Evolutionary conservation across 2,797 vertebrate species (phyloP), one percentile per base, ranked within the genome.

Genomic region (Parauchenoglanis punctatus): DNA sequence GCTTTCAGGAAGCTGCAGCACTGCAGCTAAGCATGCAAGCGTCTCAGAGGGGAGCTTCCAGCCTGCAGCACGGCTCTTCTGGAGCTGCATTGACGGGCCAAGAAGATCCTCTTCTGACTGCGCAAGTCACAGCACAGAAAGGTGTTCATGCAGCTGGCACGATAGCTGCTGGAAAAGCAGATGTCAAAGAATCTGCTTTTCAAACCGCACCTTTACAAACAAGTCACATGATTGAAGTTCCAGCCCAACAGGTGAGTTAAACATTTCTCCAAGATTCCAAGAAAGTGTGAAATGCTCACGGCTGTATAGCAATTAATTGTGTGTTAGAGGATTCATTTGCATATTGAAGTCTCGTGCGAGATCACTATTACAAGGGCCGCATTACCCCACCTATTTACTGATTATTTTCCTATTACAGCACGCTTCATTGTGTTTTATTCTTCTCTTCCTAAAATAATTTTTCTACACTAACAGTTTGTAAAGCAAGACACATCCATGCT

Each of bases 211-310:
- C 78, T 12, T 56, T 77, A 17, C 84, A 83, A 65, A 23, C 73
- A 23, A 94, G 92, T 49, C 94, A 93, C 84, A 81, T 90, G 0
- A 93, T 92, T 0, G 87, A 89, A 13, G 91, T 96, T 87, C 67
- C 92, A 0, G 4, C 89, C 86, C 96, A 95, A 88, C 95, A 95
- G 95, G 96, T 97, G 68, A 94, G 76, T 59, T 78, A 31, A 56
- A 23, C 17, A 40, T 59, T 82, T 65, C 13, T 63, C 18, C 18
- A 35, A 20, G 28, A 76, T 52, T 54, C 49, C 13, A 1, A 3
- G 46, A 35, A 35, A 35, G 35, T 35, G 35, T 35, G 35, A 13
- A 68, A 10, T 31, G 63, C 65, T 20, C 31, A 35, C 67, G 8
- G 46, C 46, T 8, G 46, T 49, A 18, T 8, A 70, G 15, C 17